phyloP scores from a whole-genome alignment of 2,113 vertebrate genomes.

The Oncorhynchus mykiss region DNA sequence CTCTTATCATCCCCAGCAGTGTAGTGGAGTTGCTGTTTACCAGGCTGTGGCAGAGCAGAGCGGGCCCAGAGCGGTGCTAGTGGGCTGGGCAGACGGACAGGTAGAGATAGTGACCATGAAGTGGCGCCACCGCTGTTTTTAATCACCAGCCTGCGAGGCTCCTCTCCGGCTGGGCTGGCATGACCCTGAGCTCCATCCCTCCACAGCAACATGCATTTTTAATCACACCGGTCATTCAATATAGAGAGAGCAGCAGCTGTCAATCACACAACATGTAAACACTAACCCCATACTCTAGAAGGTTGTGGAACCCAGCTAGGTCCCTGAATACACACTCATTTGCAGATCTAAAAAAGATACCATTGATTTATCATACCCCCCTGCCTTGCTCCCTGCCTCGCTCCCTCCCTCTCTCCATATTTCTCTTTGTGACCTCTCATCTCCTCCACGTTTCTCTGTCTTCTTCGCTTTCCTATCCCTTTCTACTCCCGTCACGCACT shows the following conservation, averaged over 20 bases:
- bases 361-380: conserved; percentile 9
- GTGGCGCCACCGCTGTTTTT: conserved; percentile 66
- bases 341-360: too few relatives aligned
- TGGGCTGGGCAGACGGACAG: conserved; percentile 75
- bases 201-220: conserved; percentile 72
- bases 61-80: conserved; percentile 61
- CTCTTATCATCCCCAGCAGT: conserved; percentile 22
- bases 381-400: conserved; percentile 19
- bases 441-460: conserved; percentile 14
- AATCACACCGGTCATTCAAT: conserved; percentile 72
- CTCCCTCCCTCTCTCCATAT: conserved; percentile 34
- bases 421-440: conserved; percentile 20
- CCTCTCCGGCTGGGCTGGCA: conserved; percentile 59
- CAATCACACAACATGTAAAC: conserved; percentile 59
- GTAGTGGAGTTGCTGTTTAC: conserved; percentile 35
- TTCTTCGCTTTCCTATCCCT: conserved; percentile 3
- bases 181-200: conserved; percentile 55
- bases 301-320: too few relatives aligned
- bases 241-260: conserved; percentile 64
- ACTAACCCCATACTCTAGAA: too few relatives aligned
- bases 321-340: too few relatives aligned
- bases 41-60: conserved; percentile 8
- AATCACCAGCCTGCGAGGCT: conserved; percentile 63
- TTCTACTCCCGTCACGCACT: neutral
- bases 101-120: conserved; percentile 75